phyloP scores from a whole-genome alignment of 2,113 vertebrate species.

The Centropus bengalensis region DNA sequence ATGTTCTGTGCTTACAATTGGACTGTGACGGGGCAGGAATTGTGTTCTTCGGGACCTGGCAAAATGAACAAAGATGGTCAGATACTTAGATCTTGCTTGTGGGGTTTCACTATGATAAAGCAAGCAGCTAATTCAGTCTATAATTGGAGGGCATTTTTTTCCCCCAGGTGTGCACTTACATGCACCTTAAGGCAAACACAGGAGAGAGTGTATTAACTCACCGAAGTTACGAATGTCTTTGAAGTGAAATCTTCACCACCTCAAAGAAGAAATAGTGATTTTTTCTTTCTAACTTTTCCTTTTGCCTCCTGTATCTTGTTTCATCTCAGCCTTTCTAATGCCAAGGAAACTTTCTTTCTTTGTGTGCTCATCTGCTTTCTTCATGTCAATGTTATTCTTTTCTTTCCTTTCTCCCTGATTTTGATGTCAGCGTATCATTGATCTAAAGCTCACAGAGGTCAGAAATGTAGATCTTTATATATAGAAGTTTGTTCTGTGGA shows the following conservation, averaged over 20 bases:
- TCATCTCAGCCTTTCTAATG: background rate
- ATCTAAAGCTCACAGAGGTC: background rate
- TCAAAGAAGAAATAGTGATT: background rate
- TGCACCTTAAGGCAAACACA: background rate
- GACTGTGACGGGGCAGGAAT: background rate
- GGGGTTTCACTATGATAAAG: background rate
- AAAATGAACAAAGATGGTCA: background rate
- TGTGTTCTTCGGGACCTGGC: background rate
- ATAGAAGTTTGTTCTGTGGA: background rate
- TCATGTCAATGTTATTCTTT: background rate
- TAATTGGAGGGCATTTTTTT: too few relatives aligned
- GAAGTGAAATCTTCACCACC: background rate
- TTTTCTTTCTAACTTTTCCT: background rate
- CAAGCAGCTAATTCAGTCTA: background rate
- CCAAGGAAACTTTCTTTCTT: background rate
- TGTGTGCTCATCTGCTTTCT: background rate
- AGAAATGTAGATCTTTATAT: background rate
- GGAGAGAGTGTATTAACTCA: background rate
- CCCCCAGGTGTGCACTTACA: background rate
- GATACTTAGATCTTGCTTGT: background rate
- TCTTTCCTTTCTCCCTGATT: background rate
- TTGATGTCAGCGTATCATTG: background rate
- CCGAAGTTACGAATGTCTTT: background rate
- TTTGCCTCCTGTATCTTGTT: background rate
- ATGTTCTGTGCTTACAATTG: background rate